Percentiles rank a stretch among this genome's conserved stretches.
These are phyloP conservation scores for Anoplophora glabripennis DNA, from an alignment of 1,140 invertebrate species.

Conservation along the genomic window DNA sequence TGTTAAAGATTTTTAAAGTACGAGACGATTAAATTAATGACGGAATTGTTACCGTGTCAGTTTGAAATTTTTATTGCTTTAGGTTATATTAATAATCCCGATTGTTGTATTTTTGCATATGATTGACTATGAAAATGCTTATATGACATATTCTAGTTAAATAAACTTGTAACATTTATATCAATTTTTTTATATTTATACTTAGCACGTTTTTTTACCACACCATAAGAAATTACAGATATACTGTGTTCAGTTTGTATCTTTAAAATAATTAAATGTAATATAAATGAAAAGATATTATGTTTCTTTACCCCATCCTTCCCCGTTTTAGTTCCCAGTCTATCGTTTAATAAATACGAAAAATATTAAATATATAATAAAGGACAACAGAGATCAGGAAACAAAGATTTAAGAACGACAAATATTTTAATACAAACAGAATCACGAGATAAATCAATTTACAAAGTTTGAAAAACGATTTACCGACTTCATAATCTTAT, in stretches of 20 bases:
- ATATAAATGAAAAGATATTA: no score
- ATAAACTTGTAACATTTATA: constrained; percentile 13
- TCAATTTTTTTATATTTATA: constrained; percentile 25
- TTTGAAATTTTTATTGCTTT: neutral
- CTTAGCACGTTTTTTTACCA: constrained; percentile 15
- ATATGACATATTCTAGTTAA: constrained; percentile 6
- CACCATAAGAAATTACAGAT: constrained; percentile 2
- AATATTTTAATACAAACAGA: no score
- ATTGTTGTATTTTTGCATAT: neutral
- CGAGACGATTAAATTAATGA: neutral
- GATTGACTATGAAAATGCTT: constrained; percentile 18
- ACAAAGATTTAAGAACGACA: no score
- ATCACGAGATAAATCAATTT: no score
- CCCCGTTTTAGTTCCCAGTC: no score
- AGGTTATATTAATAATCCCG: neutral
- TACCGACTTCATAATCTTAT: no score
- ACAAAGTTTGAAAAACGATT: no score
- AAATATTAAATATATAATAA: no score
- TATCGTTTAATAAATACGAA: no score
- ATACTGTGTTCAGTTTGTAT: constrained; percentile 20
- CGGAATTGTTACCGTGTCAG: neutral
- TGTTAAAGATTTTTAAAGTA: no score
- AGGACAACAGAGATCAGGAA: no score
- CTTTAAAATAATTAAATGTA: neutral
- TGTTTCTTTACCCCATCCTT: no score